Evolutionary conservation across 1,140 invertebrate genomes (phyloP).

Genomic region (Coboldia fuscipes): DNA sequence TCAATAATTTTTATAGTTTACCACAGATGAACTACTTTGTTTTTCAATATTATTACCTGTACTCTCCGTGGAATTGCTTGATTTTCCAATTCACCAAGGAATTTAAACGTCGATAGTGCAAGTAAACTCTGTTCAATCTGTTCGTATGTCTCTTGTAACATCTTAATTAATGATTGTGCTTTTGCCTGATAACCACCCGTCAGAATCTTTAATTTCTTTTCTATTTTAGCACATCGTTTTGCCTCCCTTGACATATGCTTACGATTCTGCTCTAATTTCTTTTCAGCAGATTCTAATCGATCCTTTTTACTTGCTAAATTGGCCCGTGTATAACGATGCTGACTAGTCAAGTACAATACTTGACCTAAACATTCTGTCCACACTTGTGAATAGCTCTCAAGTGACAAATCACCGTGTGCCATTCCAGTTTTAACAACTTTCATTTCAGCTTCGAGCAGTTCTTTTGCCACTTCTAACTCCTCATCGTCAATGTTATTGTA

Average conservation of each 20-base stretch:
- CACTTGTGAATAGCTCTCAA: slow-evolving; percentile 84
- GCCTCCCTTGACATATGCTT: slow-evolving; percentile 88
- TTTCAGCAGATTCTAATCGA: slow-evolving; percentile 79
- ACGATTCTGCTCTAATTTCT: slow-evolving; percentile 79
- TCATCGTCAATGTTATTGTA: slow-evolving; percentile 49
- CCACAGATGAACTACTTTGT: background rate
- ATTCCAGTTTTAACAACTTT: slow-evolving; percentile 77
- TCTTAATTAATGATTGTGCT: slow-evolving; percentile 75
- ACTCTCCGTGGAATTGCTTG: slow-evolving; percentile 76
- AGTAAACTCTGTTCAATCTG: slow-evolving; percentile 76
- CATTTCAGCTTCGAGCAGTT: slow-evolving; percentile 63
- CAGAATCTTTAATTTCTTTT: slow-evolving; percentile 90
- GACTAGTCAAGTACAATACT: slow-evolving; percentile 69
- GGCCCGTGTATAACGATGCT: slow-evolving; percentile 81
- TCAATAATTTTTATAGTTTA: slow-evolving; percentile 1
- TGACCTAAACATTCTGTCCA: slow-evolving; percentile 89
- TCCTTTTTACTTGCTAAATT: slow-evolving; percentile 92
- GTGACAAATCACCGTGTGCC: slow-evolving; percentile 79
- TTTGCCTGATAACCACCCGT: slow-evolving; percentile 77
- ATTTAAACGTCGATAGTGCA: slow-evolving; percentile 83
- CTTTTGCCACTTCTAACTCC: slow-evolving; percentile 46
- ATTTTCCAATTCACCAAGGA: slow-evolving; percentile 74
- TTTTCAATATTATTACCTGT: slow-evolving; percentile 29
- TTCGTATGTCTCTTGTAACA: slow-evolving; percentile 67
- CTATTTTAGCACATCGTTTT: slow-evolving; percentile 89